Evolutionary conservation across 2,797 vertebrate genomes (phyloP).

Genomic region (Manis pentadactyla): DNA sequence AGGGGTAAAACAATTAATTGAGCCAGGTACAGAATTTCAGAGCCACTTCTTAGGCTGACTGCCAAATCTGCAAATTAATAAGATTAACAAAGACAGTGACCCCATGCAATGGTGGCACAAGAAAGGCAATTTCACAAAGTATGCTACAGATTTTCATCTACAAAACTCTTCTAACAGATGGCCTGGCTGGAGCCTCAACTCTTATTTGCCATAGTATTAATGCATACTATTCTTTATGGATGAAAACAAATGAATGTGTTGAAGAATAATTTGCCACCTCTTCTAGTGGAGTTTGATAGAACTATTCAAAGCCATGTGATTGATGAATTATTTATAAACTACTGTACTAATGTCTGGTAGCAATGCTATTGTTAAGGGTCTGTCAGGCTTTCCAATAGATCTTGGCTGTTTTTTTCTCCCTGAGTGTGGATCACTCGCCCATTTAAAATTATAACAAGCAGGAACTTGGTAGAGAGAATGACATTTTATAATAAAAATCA

Average conservation of each 20-base stretch:
- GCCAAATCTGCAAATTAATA: slow-evolving; percentile 33
- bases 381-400: slow-evolving; percentile 25
- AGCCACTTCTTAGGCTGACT: background rate
- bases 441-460: slow-evolving; percentile 70
- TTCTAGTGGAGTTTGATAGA: slow-evolving; percentile 68
- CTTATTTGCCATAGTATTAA: slow-evolving; percentile 64
- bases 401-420: background rate
- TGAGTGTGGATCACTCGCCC: slow-evolving; percentile 26
- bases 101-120: background rate
- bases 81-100: slow-evolving; percentile 39
- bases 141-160: slow-evolving; percentile 1
- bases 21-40: slow-evolving; percentile 26
- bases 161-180: slow-evolving; percentile 47
- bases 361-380: slow-evolving; percentile 6
- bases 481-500: slow-evolving; percentile 48
- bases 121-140: background rate
- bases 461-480: slow-evolving; percentile 33
- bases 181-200: slow-evolving; percentile 56
- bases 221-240: slow-evolving; percentile 61
- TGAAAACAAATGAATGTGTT: slow-evolving; percentile 79
- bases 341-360: background rate
- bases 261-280: slow-evolving; percentile 79
- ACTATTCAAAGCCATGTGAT: slow-evolving; percentile 73
- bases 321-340: slow-evolving; percentile 71
- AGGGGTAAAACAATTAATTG: background rate